These are phyloP conservation scores for Diadromus collaris DNA, from an alignment of 2,888 invertebrate species.

Conservation along the genomic window DNA sequence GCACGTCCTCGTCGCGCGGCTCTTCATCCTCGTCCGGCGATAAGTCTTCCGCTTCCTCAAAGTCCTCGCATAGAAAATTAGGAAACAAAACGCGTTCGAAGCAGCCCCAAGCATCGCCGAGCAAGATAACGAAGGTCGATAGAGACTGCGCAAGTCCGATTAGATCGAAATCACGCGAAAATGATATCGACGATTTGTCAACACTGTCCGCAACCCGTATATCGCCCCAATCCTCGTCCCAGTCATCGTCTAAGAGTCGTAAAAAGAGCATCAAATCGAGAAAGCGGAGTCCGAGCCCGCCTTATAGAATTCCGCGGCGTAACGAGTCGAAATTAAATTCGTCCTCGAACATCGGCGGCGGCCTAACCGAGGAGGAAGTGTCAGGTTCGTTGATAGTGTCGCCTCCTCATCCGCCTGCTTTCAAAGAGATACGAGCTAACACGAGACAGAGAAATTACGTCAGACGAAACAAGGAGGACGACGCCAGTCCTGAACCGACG, in stretches of 20 bases:
- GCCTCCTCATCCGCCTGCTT: constrained; percentile 77
- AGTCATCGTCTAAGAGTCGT: constrained; percentile 79
- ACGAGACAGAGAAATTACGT: constrained; percentile 84
- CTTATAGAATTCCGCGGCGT: constrained; percentile 78
- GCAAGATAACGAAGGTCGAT: constrained; percentile 74
- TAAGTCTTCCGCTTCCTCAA: constrained; percentile 74
- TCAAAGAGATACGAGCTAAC: constrained; percentile 77
- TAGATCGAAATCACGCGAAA: constrained; percentile 76
- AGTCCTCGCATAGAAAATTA: constrained; percentile 77
- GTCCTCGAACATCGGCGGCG: constrained; percentile 69
- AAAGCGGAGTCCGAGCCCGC: constrained; percentile 76
- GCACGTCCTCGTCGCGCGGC: constrained; percentile 60
- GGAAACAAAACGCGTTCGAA: constrained; percentile 76
- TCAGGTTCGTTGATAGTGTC: constrained; percentile 78
- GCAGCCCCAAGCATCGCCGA: constrained; percentile 71
- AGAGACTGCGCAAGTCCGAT: constrained; percentile 70
- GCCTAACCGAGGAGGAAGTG: constrained; percentile 78
- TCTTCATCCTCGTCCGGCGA: constrained; percentile 63
- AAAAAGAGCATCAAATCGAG: constrained; percentile 74
- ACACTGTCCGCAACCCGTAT: constrained; percentile 63
- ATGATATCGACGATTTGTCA: constrained; percentile 67
- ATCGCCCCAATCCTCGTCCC: constrained; percentile 79
- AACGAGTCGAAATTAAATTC: constrained; percentile 71
- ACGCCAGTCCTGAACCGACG: constrained; percentile 82
- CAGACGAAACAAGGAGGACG: constrained; percentile 84